Base-by-base conservation (phyloP, 2,797 vertebrate genomes). In the Coregonus sp. region DNA sequence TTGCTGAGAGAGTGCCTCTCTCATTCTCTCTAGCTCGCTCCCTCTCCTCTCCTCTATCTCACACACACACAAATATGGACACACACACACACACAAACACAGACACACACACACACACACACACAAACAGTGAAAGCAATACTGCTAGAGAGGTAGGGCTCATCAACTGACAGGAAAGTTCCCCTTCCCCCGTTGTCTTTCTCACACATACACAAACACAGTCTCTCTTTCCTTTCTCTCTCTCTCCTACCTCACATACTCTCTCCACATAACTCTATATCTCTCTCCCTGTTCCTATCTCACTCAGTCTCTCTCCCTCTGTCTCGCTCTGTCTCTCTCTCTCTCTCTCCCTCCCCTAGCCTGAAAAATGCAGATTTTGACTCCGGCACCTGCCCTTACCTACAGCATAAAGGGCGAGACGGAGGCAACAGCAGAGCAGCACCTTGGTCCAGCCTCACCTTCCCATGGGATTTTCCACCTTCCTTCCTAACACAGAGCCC, bases 381-480 rank as follows among this genome's bases (percentile, higher is more conserved):
- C 86, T 83, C 76, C 74, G 76, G 73, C 78, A 84, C 76, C 81
- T 86, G 82, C 79, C 73, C 84, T 81, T 82, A 89, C 85, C 86
- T 87, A 78, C 79, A 9, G 9, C 40, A 3, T 9, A 72, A 78
- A 78, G 66, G 80, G 18, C 25, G 15, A 65, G 78, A 82, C 80
- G 80, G 84, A 86, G 84, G 88, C 31, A 3, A 68, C 66, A 68
- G 74, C 68, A 81, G 84, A 74, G 82, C 74, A 81, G 77, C 81
- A 86, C 86, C 85, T 77, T 81, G 72, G 71, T 72, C 80, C 75
- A 67, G 61, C 78, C 82, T 68, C 80, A 33, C 69, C 35, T 79
- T 76, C 59, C 75, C 80, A 70, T 1, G 14, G 87, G 86, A 85
- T 86, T 90, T 87, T 87, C 80, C 84, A 81, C 73, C 33, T 75